These are phyloP conservation scores for Peromyscus attwateri DNA, from an alignment of 2,797 vertebrate species.

Conservation along the genomic window DNA sequence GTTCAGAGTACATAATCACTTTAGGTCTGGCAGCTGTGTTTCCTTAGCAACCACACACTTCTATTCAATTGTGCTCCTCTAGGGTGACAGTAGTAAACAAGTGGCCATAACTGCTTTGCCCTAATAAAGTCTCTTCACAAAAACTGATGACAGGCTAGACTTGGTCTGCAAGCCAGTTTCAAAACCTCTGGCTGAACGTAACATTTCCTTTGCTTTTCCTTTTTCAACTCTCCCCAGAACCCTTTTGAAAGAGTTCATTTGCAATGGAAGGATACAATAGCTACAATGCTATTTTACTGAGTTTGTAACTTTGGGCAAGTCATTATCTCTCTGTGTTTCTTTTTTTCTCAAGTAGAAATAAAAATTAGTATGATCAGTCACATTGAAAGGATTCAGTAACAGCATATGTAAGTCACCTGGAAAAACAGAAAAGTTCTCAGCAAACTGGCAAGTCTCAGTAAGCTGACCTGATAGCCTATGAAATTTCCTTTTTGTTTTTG, in stretches of 20 bases:
- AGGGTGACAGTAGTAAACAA: conserved; percentile 43
- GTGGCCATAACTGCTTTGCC: neutral
- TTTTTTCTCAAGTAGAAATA: conserved; percentile 41
- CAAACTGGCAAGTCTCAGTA: neutral
- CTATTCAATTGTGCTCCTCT: conserved; percentile 40
- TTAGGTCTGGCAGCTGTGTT: conserved; percentile 16
- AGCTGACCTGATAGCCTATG: neutral
- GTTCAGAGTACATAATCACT: neutral
- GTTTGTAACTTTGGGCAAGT: conserved; percentile 22
- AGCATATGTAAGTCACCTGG: neutral
- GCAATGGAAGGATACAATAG: conserved; percentile 20
- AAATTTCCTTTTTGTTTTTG: conserved; percentile 36
- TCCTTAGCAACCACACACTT: conserved; percentile 16
- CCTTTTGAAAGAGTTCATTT: conserved; percentile 48
- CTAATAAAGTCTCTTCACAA: conserved; percentile 45
- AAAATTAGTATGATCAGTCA: conserved; percentile 38
- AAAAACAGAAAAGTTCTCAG: neutral
- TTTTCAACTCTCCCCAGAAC: conserved; percentile 12
- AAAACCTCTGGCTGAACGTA: conserved; percentile 38
- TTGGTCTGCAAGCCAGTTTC: neutral
- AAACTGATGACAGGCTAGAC: neutral
- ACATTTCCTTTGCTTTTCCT: conserved; percentile 41
- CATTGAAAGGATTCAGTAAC: conserved; percentile 11
- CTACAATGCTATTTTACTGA: conserved; percentile 3
- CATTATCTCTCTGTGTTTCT: conserved; percentile 26